A percentile compares a stretch with the other conserved stretches of the same genome.
These are phyloP conservation scores for Cynoglossus semilaevis DNA, from an alignment of 2,113 vertebrate species.

Conservation along the genomic window DNA sequence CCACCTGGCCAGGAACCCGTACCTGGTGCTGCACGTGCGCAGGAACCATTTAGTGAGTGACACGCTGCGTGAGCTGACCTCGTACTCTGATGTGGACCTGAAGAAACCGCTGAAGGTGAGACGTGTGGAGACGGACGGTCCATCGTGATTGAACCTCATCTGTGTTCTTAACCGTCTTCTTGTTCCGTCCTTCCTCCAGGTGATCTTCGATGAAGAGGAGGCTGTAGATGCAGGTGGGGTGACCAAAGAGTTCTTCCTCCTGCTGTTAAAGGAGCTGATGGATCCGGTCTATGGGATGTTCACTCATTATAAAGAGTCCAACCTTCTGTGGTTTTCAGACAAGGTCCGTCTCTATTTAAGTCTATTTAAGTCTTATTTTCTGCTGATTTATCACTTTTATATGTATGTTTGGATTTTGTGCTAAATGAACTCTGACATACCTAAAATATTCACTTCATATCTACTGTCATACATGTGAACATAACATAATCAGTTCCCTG, in stretches of 20 bases:
- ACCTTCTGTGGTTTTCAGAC: conserved; percentile 96
- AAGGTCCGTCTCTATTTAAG: conserved; percentile 75
- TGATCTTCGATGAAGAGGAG: conserved; percentile 96
- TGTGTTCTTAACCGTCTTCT: background rate
- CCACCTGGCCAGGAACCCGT: conserved; percentile 91
- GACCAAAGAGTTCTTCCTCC: conserved; percentile 95
- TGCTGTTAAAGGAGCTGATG: conserved; percentile 91
- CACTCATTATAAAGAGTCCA: conserved; percentile 90
- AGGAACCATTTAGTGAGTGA: conserved; percentile 91
- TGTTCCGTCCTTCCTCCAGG: conserved; percentile 67
- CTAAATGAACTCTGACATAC: no score
- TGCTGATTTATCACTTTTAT: background rate
- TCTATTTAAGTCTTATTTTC: background rate
- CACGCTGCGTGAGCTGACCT: conserved; percentile 89
- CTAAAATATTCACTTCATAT: no score
- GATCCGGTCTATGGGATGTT: conserved; percentile 98
- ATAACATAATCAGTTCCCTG: no score
- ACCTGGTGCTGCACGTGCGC: conserved; percentile 92
- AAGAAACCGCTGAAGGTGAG: conserved; percentile 94
- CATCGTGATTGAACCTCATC: background rate
- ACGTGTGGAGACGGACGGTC: background rate
- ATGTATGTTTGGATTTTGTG: no score
- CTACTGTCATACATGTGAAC: no score
- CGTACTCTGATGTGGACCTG: conserved; percentile 95
- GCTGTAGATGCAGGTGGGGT: conserved; percentile 94